These are phyloP conservation scores for Rhodophaea formosa DNA, from an alignment of 2,888 invertebrate genomes.

Conservation along the genomic window DNA sequence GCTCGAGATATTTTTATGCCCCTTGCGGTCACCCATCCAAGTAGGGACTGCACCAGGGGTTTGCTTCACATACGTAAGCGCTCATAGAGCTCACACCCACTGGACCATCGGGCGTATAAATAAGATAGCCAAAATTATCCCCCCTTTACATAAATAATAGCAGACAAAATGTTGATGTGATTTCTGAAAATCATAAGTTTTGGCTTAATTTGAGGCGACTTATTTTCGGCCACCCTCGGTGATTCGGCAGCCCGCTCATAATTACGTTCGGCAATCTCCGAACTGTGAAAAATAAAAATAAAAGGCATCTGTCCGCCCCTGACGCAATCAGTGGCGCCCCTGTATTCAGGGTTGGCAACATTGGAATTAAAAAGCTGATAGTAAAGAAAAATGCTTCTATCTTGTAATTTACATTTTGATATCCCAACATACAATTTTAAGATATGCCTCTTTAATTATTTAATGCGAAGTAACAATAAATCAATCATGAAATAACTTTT, in stretches of 20 bases:
- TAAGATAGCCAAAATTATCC: no score
- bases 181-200: not conserved
- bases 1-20: no score
- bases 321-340: slow-evolving; percentile 22
- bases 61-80: no score
- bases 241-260: slow-evolving; percentile 18
- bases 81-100: no score
- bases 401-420: no score
- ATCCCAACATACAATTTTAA: no score
- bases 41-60: no score
- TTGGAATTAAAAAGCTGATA: not conserved
- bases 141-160: not conserved
- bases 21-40: no score
- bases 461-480: no score
- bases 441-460: no score
- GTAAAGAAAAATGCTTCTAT: not conserved
- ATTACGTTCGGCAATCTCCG: slow-evolving; percentile 31
- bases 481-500: no score
- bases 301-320: slow-evolving; percentile 34
- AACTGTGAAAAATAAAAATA: slow-evolving; percentile 35
- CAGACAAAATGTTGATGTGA: not conserved
- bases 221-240: slow-evolving; percentile 4
- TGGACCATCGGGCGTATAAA: no score
- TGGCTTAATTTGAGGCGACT: not conserved
- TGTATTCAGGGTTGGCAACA: not conserved